phyloP scores from a whole-genome alignment of 2,113 vertebrate species.

The Centrocercus urophasianus region DNA sequence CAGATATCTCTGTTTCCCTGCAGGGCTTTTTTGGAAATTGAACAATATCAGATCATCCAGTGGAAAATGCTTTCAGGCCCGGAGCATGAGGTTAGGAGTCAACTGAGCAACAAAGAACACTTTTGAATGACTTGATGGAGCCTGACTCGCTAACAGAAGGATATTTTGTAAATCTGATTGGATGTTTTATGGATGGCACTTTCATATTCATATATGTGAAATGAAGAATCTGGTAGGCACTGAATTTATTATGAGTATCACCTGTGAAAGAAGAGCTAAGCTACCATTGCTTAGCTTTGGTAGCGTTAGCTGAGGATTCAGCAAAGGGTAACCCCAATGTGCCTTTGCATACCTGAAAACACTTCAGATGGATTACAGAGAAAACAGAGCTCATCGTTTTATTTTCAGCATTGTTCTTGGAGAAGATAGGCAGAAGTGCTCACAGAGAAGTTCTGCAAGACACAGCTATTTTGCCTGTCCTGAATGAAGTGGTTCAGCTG shows the following conservation, averaged over 20 bases:
- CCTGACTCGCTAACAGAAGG: not conserved
- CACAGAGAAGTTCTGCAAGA: not conserved
- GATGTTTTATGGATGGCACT: not conserved
- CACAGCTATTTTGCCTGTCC: not conserved
- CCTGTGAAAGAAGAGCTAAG: not conserved
- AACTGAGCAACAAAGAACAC: not conserved
- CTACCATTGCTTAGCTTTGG: not conserved
- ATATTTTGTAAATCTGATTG: not conserved
- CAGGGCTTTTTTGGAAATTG: conserved; percentile 40
- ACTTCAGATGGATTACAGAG: not conserved
- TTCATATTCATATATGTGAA: not conserved
- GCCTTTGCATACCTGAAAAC: not conserved
- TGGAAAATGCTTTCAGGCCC: conserved; percentile 44
- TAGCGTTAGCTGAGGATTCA: not conserved
- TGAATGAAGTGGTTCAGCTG: not conserved
- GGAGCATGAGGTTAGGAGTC: conserved; percentile 10
- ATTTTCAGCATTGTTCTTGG: not conserved
- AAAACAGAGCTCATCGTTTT: not conserved
- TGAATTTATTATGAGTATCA: not conserved
- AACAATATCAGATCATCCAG: conserved; percentile 12
- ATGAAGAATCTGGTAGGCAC: not conserved
- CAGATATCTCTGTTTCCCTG: conserved; percentile 42
- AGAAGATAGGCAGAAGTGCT: not conserved
- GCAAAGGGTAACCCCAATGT: rapidly evolving
- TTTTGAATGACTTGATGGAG: not conserved